Evolutionary conservation across 2,113 vertebrate genomes (phyloP).

Genomic region (Passer montanus): DNA sequence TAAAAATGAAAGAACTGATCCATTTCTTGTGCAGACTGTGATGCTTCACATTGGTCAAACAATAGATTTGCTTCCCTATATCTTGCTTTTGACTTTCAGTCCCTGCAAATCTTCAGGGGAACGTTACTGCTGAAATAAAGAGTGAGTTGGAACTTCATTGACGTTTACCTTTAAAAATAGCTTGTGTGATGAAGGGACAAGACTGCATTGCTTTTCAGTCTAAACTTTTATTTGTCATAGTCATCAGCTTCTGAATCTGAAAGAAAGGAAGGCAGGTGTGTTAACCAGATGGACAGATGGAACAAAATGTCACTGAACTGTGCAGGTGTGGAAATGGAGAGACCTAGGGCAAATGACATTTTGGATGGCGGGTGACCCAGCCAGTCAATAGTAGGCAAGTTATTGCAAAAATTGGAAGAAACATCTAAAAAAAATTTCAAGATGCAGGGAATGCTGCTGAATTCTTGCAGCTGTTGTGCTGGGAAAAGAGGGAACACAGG

Average conservation of each 20-base stretch:
- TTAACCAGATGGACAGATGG: constrained; percentile 59
- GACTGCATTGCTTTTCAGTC: neutral
- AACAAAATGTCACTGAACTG: constrained; percentile 36
- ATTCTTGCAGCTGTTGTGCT: neutral
- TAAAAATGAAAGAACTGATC: neutral
- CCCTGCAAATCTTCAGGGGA: constrained; percentile 13
- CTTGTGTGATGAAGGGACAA: neutral
- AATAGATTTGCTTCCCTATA: neutral
- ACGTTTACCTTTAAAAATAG: constrained; percentile 19
- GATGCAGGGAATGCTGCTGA: neutral
- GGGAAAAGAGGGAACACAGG: neutral
- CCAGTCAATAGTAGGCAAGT: neutral
- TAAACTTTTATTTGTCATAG: constrained; percentile 22
- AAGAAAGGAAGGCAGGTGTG: constrained; percentile 44
- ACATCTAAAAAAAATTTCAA: neutral
- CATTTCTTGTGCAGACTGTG: neutral
- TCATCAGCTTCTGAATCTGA: constrained; percentile 29
- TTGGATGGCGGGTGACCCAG: constrained; percentile 23
- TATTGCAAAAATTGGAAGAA: neutral
- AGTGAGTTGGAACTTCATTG: neutral
- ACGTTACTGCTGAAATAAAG: constrained; percentile 8
- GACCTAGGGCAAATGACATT: neutral
- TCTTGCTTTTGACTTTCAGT: constrained; percentile 37
- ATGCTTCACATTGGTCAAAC: neutral
- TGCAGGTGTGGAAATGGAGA: constrained; percentile 5